These are phyloP conservation scores for Athripsodes cinereus DNA, from an alignment of 2,888 invertebrate genomes.

Conservation along the genomic window DNA sequence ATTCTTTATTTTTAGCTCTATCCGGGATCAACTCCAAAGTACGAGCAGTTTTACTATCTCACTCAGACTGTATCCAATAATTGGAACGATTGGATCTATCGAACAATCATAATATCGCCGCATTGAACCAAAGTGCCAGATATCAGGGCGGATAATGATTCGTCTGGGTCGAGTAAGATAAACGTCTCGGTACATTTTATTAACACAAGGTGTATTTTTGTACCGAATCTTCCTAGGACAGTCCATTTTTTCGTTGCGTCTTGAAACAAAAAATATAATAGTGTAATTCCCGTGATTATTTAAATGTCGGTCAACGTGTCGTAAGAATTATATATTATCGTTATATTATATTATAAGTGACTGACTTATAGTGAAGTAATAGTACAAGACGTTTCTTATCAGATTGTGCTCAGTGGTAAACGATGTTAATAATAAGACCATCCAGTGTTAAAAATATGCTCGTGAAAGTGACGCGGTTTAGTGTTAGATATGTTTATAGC, in stretches of 20 bases:
- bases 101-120: slow-evolving; percentile 2
- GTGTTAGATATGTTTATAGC: slow-evolving; percentile 9
- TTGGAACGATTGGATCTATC: slow-evolving; percentile 7
- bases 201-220: slow-evolving; percentile 17
- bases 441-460: slow-evolving; percentile 20
- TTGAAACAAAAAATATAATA: neutral
- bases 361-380: too few species aligned
- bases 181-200: slow-evolving; percentile 12
- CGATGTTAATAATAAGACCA: slow-evolving; percentile 15
- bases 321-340: neutral
- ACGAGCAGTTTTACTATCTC: neutral
- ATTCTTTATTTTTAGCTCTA: slow-evolving; percentile 17
- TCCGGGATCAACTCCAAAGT: slow-evolving; percentile 14
- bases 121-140: neutral
- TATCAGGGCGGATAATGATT: slow-evolving; percentile 8
- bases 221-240: slow-evolving; percentile 16
- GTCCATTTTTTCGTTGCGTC: slow-evolving; percentile 13
- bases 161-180: slow-evolving; percentile 15
- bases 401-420: neutral
- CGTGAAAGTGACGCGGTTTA: slow-evolving; percentile 1
- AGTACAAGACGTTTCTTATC: too few species aligned
- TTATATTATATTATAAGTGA: neutral
- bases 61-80: slow-evolving; percentile 10
- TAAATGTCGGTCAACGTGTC: neutral
- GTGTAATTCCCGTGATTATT: neutral